Evolutionary conservation across 2,797 vertebrate genomes (phyloP), one percentile per base, ranked within the genome.

Genomic region (Myoxocephalus aenaeus): DNA sequence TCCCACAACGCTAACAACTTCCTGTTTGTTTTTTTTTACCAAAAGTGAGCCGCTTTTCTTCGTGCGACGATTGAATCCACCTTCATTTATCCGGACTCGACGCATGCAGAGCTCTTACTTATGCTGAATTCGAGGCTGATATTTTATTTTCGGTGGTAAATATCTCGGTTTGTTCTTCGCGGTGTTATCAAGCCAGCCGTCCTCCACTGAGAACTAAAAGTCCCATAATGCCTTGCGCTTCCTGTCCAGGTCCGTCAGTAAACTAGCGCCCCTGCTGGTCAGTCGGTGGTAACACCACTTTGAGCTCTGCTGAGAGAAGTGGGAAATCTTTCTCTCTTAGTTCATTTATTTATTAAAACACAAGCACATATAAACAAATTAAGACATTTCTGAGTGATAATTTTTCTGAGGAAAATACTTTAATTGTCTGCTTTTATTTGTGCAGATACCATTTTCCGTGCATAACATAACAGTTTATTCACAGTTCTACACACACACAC

Each of bases 1-100:
- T 95, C 95, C 95, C 94, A 95, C 93, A 95, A 95, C 93, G 92
- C 94, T 92, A 93, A 92, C 93, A 51, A 94, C 95, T 95, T 96
- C 95, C 95, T 94, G 95, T 96, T 95, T 94, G 90, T 92, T 90
- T 92, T 92, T 90, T 92, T 92, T 51, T 34, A 48, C 32, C 38
- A 25, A 89, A 85, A 80, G 64, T 72, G 62, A 86, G 65, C 44
- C 51, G 59, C 61, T 74, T 34, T 59, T 73, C 46, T 22, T 50
- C 63, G 32, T 36, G 2, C 56, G 50, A 42, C 38, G 57, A 17
- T 61, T 29, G 4, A 69, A 82, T 81, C 67, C 61, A n/a, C 34
- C 29, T 13, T 1, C 36, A 14, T 34, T 27, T 11, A 25, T 7
- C 53, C 42, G 7, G 50, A 36, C 8, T 66, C 5, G 15, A 11